Evolutionary conservation across 2,797 vertebrate genomes (phyloP), one percentile per base, ranked within the genome.

Genomic region (Epinephelus awoara): DNA sequence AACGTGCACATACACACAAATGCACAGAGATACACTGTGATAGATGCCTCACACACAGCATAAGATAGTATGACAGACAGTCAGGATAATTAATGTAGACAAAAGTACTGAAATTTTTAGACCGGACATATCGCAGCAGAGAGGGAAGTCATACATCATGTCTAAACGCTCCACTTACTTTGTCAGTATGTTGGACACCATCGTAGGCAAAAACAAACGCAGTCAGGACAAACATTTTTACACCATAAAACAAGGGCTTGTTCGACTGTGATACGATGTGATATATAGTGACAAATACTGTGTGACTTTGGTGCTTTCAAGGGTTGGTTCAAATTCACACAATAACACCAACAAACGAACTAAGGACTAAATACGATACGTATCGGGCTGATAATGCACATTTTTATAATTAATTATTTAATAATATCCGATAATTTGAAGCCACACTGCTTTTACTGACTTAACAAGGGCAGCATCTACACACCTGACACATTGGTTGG

Each of bases 101-200:
- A 85, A 72, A 90, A 67, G 52, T 72, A 85, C 54, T 64, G 81
- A 87, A 82, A 83, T 85, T 86, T 84, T 78, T 72, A 75, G 64
- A 74, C 46, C 4, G 52, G 76, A 85, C 82, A 82, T 61, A 78
- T 83, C 63, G 71, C 65, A 61, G 34, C 49, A 50, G 49, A 80
- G 72, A 74, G 61, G 58, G 67, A 40, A 91, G 76, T 77, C 52
- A 54, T 86, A 77, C 74, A 87, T 90, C 75, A 86, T 73, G 63
- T 85, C 65, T 82, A 64, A 70, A 63, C 17, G 55, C 51, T 84
- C n/a, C 29, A 67, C 77, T 82, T 80, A 62, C 65, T 80, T 46
- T 86, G 63, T 68, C 78, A 75, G 67, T 9, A 42, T 68, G 23
- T 64, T 50, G 38, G 71, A n/a, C 80, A n/a, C 47, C 61, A 18